Conservation (phyloP, 1,140 invertebrate genomes). For the Drosophila obscura region DNA sequence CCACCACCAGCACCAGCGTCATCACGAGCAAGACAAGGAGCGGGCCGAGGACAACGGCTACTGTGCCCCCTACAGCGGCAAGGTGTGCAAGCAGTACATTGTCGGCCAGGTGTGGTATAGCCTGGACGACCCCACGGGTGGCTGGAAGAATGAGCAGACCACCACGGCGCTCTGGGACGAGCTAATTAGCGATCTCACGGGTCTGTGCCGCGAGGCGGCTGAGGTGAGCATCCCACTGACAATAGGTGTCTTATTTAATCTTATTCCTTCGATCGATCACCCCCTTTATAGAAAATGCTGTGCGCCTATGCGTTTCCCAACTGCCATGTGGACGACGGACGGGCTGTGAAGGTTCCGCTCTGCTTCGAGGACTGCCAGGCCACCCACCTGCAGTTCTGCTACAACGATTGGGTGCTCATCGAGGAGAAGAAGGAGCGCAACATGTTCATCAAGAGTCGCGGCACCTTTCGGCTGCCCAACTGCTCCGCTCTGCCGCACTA, state of each 20-base stretch:
- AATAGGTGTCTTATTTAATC: background rate
- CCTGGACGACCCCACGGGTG: constrained; percentile 87
- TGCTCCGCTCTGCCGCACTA: constrained; percentile 92
- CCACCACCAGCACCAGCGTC: constrained; percentile 71
- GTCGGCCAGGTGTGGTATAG: constrained; percentile 93
- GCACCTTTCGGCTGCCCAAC: constrained; percentile 94
- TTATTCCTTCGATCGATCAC: constrained; percentile 28
- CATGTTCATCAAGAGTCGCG: constrained; percentile 91
- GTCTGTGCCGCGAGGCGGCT: constrained; percentile 93
- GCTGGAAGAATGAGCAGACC: constrained; percentile 93
- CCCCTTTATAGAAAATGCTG: constrained; percentile 88
- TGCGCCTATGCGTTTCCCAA: constrained; percentile 96
- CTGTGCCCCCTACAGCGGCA: constrained; percentile 94
- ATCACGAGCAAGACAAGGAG: constrained; percentile 34
- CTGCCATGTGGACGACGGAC: constrained; percentile 88
- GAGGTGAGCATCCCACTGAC: constrained; percentile 85
- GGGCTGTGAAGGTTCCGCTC: constrained; percentile 87
- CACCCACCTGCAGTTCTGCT: constrained; percentile 94
- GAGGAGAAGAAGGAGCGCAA: constrained; percentile 93
- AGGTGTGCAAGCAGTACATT: constrained; percentile 93
- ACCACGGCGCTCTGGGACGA: constrained; percentile 92
- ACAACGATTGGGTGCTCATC: constrained; percentile 95
- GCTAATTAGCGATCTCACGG: constrained; percentile 90
- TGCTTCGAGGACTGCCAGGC: constrained; percentile 97
- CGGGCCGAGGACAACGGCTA: constrained; percentile 85